Conservation (phyloP, 1,140 invertebrate species). For the Drosophila tristis region DNA sequence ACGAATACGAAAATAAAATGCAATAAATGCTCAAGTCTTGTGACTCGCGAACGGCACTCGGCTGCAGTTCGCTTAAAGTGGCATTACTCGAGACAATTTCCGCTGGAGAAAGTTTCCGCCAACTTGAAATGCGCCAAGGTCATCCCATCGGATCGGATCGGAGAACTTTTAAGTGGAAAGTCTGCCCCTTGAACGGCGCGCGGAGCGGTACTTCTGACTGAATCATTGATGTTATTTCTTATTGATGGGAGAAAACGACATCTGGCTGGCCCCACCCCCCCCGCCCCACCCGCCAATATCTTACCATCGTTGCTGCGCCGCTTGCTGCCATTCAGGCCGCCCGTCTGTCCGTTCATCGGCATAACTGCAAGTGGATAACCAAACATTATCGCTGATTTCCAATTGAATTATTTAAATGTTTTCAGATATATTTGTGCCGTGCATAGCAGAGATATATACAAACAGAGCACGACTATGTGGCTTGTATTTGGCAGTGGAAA, state of each 20-base stretch:
- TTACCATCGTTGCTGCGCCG: slow-evolving; percentile 75
- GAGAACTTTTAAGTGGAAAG: slow-evolving; percentile 23
- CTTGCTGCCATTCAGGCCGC: slow-evolving; percentile 66
- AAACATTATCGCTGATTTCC: slow-evolving; percentile 22
- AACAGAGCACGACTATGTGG: slow-evolving; percentile 2
- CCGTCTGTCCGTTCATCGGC: slow-evolving; percentile 81
- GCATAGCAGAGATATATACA: neutral
- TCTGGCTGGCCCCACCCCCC: slow-evolving; percentile 9
- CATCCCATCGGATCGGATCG: neutral
- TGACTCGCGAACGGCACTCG: slow-evolving; percentile 36
- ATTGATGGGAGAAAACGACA: slow-evolving; percentile 25
- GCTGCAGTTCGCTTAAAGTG: slow-evolving; percentile 62
- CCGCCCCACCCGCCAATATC: slow-evolving; percentile 46
- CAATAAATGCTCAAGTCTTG: slow-evolving; percentile 56
- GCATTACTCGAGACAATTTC: slow-evolving; percentile 60
- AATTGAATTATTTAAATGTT: too few relatives aligned
- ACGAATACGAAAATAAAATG: slow-evolving; percentile 44
- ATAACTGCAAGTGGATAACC: slow-evolving; percentile 65
- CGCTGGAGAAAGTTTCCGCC: slow-evolving; percentile 41
- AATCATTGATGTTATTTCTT: slow-evolving; percentile 41
- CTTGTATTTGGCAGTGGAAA: neutral
- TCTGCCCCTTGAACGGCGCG: neutral
- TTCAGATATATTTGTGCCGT: neutral
- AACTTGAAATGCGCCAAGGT: slow-evolving; percentile 55
- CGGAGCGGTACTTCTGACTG: neutral